Evolutionary conservation across 1,140 invertebrate genomes (phyloP).

Genomic region (Bombus cullumanus): DNA sequence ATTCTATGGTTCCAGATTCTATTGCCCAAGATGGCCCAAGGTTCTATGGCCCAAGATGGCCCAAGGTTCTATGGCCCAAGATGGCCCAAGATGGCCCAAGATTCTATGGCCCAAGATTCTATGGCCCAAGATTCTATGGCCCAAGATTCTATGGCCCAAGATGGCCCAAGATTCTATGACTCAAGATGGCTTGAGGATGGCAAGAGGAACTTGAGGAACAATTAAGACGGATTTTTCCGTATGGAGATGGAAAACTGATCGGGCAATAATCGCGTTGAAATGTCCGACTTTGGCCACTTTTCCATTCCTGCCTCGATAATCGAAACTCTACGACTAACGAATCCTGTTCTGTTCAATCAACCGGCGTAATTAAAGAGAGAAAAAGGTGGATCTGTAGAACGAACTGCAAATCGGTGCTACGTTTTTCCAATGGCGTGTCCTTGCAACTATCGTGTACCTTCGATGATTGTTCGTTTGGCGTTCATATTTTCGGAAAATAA

Average conservation of each 20-base stretch:
- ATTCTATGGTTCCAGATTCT: no score
- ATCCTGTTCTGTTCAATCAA: slow-evolving; percentile 5
- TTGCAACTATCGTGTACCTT: not conserved
- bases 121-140: no score
- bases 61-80: no score
- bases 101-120: no score
- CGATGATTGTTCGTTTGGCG: slow-evolving; percentile 18
- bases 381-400: not conserved
- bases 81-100: no score
- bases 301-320: not conserved
- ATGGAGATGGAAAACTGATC: not conserved
- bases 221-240: not conserved
- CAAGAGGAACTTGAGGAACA: not conserved
- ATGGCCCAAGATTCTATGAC: no score
- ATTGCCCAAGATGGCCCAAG: no score
- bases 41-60: fast-evolving
- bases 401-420: not conserved
- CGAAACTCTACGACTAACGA: slow-evolving; percentile 1
- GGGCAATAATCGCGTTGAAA: not conserved
- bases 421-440: not conserved
- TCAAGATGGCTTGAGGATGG: no score
- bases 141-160: no score
- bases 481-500: slow-evolving; percentile 25
- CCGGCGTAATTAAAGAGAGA: slow-evolving; percentile 25
- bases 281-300: not conserved